phyloP scores from a whole-genome alignment of 2,888 invertebrate genomes.

The Thalpophila matura region DNA sequence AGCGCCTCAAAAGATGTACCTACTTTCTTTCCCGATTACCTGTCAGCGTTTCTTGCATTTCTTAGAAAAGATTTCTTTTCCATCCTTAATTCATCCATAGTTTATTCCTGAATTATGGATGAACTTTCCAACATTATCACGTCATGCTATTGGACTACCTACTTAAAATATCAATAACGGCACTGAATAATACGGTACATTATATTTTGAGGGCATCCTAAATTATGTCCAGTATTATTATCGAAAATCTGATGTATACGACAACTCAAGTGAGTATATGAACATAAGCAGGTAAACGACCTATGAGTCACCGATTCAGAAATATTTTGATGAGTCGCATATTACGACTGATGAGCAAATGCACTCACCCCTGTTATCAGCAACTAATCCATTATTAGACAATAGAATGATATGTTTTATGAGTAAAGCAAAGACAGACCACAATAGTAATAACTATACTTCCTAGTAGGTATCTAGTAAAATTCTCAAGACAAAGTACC shows the following conservation, averaged over 20 bases:
- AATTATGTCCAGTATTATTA: constrained; percentile 2
- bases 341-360: constrained; percentile 66
- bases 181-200: constrained; percentile 16
- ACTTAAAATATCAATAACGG: constrained; percentile 26
- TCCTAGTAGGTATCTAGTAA: constrained; percentile 7
- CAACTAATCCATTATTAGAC: constrained; percentile 50
- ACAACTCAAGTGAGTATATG: constrained; percentile 63
- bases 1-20: neutral
- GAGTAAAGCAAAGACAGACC: neutral
- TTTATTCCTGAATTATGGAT: constrained; percentile 49
- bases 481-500: neutral
- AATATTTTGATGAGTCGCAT: constrained; percentile 77
- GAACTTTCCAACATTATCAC: constrained; percentile 44
- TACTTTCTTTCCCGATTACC: constrained; percentile 43
- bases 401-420: constrained; percentile 17
- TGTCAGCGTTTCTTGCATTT: constrained; percentile 47
- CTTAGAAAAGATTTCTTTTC: constrained; percentile 52
- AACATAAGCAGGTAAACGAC: constrained; percentile 80
- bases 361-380: constrained; percentile 57
- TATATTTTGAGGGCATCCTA: constrained; percentile 8
- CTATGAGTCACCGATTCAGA: constrained; percentile 80
- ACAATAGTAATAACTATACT: neutral
- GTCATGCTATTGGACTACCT: constrained; percentile 1
- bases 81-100: constrained; percentile 53
- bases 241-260: constrained; percentile 43